Conservation (phyloP, 2,888 invertebrate genomes). For the Leucozona laternaria region DNA sequence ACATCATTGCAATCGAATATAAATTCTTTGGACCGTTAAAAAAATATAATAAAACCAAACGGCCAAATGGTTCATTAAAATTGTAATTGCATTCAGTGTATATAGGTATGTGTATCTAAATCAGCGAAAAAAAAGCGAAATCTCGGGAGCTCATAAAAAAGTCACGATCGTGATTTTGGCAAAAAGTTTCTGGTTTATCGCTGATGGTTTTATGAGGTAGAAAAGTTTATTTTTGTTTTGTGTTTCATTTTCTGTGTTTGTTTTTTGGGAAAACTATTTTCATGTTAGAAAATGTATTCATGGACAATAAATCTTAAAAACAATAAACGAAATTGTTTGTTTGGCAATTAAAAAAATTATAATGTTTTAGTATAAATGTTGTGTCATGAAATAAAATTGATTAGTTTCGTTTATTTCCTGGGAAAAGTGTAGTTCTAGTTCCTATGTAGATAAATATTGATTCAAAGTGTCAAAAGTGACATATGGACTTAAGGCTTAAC, state of each 20-base stretch:
- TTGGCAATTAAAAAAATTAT: constrained; percentile 2
- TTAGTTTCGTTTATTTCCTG: background rate
- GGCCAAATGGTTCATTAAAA: constrained; percentile 73
- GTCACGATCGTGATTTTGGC: constrained; percentile 47
- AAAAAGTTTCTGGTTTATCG: constrained; percentile 29
- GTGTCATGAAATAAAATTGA: background rate
- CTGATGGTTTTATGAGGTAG: constrained; percentile 41
- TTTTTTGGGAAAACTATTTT: constrained; percentile 26
- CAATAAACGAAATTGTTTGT: background rate
- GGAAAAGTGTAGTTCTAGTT: background rate
- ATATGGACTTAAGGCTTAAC: too few species aligned
- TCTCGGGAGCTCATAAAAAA: constrained; percentile 61
- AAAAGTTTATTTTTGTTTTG: constrained; percentile 16
- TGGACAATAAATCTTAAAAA: constrained; percentile 21
- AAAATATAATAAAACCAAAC: constrained; percentile 25
- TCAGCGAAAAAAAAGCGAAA: constrained; percentile 9
- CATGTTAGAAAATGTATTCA: constrained; percentile 2
- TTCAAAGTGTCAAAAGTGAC: too few species aligned
- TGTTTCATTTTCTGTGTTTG: constrained; percentile 6
- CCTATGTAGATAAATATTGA: background rate
- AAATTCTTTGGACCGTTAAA: constrained; percentile 60
- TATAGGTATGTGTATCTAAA: background rate
- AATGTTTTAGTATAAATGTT: background rate
- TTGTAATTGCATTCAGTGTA: constrained; percentile 65
- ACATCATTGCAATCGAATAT: constrained; percentile 70